phyloP scores from a whole-genome alignment of 2,888 invertebrate species.

The Brachyptera risi region DNA sequence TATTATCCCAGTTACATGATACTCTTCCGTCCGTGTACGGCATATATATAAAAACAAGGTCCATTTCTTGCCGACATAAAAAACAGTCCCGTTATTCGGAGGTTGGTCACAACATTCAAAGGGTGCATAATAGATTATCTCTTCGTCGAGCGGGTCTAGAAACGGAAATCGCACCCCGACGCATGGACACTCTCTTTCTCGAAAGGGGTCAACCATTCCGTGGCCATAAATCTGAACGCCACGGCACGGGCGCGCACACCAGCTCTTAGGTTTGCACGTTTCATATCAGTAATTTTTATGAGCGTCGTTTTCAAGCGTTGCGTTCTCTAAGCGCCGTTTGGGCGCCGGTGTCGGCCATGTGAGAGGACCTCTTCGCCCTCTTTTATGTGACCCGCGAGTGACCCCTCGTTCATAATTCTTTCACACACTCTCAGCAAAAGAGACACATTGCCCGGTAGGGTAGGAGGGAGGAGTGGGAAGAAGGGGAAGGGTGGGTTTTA shows the following conservation, averaged over 20 bases:
- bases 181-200: constrained; percentile 21
- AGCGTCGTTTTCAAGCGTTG: not conserved
- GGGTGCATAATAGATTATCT: constrained; percentile 21
- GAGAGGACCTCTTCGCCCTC: constrained; percentile 1
- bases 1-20: no score
- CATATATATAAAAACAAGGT: no score
- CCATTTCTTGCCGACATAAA: not conserved
- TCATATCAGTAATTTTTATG: constrained; percentile 29
- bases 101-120: no score
- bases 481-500: not conserved
- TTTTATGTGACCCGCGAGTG: constrained; percentile 8
- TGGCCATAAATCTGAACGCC: constrained; percentile 8
- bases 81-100: no score
- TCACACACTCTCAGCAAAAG: not conserved
- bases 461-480: not conserved
- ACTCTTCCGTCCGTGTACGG: no score
- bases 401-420: constrained; percentile 22
- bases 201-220: constrained; percentile 19
- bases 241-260: not conserved
- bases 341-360: not conserved
- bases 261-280: constrained; percentile 7
- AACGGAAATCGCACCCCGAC: constrained; percentile 11
- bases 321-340: not conserved
- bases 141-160: no score
- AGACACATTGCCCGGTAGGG: constrained; percentile 1